Evolutionary conservation across 2,113 vertebrate genomes (phyloP).

Genomic region (Brachypteracias leptosomus): DNA sequence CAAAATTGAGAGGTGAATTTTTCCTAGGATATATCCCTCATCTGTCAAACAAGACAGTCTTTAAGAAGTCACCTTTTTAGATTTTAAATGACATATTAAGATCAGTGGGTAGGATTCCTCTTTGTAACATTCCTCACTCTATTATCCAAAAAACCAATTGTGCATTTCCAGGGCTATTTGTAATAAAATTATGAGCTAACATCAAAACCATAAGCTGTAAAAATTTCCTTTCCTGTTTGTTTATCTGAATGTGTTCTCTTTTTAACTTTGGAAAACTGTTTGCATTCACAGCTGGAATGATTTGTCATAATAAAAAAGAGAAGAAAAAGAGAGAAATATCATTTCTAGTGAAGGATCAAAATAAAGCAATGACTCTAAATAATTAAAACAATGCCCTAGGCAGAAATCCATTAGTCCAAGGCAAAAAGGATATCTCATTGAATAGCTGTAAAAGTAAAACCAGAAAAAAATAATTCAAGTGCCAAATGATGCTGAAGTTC

Average conservation of each 20-base stretch:
- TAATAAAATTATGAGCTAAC: background rate
- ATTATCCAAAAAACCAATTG: background rate
- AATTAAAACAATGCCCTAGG: background rate
- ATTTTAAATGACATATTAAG: background rate
- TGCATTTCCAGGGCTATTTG: background rate
- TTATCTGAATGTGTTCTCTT: background rate
- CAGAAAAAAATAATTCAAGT: background rate
- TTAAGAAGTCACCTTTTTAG: background rate
- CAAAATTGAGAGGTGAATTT: background rate
- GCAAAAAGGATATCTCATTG: background rate
- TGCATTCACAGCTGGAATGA: background rate
- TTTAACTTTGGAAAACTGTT: background rate
- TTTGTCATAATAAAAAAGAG: background rate
- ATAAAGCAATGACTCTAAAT: slow-evolving; percentile 1
- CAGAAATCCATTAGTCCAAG: background rate
- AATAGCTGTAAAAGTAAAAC: background rate
- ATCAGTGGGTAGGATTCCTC: background rate
- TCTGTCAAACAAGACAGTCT: background rate
- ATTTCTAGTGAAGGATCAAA: background rate
- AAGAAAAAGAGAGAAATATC: background rate
- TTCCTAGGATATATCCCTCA: background rate
- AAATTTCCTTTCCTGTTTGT: background rate
- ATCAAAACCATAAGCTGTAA: background rate
- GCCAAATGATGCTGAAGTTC: background rate
- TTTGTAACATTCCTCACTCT: background rate